A percentile compares a stretch with the other conserved stretches of the same genome.
Conservation (phyloP, 1,140 invertebrate species). For the Cydia pomonella region DNA sequence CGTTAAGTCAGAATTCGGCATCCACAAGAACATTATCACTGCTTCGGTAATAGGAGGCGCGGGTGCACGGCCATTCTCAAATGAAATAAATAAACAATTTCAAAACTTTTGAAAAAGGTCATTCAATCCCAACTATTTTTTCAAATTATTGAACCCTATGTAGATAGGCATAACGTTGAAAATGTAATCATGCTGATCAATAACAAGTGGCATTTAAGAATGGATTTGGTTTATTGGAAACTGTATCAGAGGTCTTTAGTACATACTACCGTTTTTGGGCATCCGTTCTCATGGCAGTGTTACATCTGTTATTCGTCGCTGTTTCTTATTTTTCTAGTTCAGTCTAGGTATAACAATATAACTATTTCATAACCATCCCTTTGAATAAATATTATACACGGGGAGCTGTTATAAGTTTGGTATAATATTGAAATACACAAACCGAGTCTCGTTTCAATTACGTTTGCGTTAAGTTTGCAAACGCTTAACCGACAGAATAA, state of each 20-base stretch:
- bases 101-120: slow-evolving; percentile 21
- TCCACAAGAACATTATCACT: slow-evolving; percentile 58
- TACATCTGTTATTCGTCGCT: slow-evolving; percentile 10
- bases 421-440: neutral
- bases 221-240: neutral
- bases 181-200: neutral
- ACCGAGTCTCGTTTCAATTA: neutral
- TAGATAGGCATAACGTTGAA: neutral
- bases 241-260: slow-evolving; percentile 11
- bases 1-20: slow-evolving; percentile 62
- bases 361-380: too few species aligned
- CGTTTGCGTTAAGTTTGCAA: neutral
- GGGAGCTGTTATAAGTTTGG: neutral
- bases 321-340: too few species aligned
- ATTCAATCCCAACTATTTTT: slow-evolving; percentile 25
- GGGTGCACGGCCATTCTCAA: slow-evolving; percentile 44
- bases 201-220: neutral
- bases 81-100: slow-evolving; percentile 40
- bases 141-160: neutral
- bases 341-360: too few species aligned
- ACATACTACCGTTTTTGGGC: slow-evolving; percentile 26
- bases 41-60: slow-evolving; percentile 56
- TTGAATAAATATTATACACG: neutral
- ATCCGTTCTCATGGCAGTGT: slow-evolving; percentile 12
- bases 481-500: neutral